A percentile compares a stretch with the other conserved stretches of the same genome.
Evolutionary conservation across 2,888 invertebrate species (phyloP).

Genomic region (Microdon myrmicae): DNA sequence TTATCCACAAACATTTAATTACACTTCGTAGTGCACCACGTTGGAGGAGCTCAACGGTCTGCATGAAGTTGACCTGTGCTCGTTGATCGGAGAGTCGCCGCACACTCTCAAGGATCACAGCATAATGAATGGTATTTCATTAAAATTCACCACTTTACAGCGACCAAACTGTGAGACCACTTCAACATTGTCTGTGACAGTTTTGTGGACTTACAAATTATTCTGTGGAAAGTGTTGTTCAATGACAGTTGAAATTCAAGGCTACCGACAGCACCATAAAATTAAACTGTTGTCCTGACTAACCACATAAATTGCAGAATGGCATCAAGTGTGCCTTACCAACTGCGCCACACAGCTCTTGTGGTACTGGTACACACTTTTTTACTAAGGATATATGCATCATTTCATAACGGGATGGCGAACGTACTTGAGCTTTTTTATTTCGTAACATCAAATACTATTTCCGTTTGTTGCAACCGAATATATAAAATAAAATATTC

Average conservation of each 20-base stretch:
- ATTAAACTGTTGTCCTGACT: neutral
- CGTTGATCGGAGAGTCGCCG: neutral
- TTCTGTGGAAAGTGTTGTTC: slow-evolving; percentile 16
- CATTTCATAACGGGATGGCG: no score
- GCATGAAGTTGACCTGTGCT: no score
- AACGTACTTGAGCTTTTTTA: no score
- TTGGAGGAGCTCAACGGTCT: no score
- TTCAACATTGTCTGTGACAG: slow-evolving; percentile 35
- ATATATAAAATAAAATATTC: no score
- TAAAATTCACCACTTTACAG: slow-evolving; percentile 19
- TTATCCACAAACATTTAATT: no score
- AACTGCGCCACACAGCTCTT: no score
- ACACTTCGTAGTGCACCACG: no score
- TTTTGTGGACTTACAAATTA: slow-evolving; percentile 26
- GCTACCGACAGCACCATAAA: slow-evolving; percentile 18
- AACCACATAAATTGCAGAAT: slow-evolving; percentile 39
- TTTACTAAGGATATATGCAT: slow-evolving; percentile 26
- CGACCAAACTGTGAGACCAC: slow-evolving; percentile 8
- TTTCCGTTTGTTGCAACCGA: slow-evolving; percentile 48
- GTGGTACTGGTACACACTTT: no score
- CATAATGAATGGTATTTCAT: slow-evolving; percentile 47
- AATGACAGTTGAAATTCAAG: slow-evolving; percentile 39
- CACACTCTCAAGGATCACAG: slow-evolving; percentile 23
- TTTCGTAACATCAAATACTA: no score
- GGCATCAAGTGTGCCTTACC: no score